Conservation (phyloP, 2,797 vertebrate species). For the Protosalanx chinensis region DNA sequence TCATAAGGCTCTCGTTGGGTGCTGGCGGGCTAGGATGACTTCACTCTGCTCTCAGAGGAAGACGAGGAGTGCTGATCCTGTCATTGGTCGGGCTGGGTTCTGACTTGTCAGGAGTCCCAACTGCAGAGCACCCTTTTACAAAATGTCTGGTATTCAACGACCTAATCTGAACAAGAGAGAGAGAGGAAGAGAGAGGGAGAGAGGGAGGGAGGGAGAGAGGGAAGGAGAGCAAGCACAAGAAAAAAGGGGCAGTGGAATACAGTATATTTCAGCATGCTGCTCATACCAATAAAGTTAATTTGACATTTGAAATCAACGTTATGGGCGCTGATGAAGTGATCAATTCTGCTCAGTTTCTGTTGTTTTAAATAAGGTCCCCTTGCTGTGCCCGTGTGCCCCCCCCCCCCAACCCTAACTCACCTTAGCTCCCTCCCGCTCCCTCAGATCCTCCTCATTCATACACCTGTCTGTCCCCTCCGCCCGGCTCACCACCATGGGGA, state of each 20-base stretch:
- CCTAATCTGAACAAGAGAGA: conserved; percentile 22
- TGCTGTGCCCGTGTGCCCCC: too few species aligned
- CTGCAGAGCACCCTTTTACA: conserved; percentile 50
- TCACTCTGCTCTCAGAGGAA: not conserved
- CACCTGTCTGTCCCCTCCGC: too few species aligned
- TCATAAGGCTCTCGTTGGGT: conserved; percentile 33
- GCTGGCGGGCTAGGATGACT: conserved; percentile 17
- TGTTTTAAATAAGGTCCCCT: too few species aligned
- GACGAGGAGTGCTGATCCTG: conserved; percentile 44
- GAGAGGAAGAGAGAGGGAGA: conserved; percentile 23
- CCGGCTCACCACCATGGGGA: too few species aligned
- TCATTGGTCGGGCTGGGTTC: conserved; percentile 53
- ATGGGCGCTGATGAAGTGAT: too few species aligned
- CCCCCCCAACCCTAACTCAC: too few species aligned
- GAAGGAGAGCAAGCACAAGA: not conserved
- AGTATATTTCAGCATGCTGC: too few species aligned
- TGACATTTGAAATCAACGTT: too few species aligned
- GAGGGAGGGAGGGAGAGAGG: conserved; percentile 17
- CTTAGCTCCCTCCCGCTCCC: too few species aligned
- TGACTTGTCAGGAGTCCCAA: conserved; percentile 51
- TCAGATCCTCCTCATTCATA: too few species aligned
- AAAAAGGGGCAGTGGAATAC: not conserved
- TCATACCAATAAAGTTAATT: too few species aligned
- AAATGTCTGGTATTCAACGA: conserved; percentile 57
- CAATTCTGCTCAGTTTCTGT: too few species aligned